Evolutionary conservation across 2,113 vertebrate species (phyloP).

Genomic region (Nerophis ophidion): DNA sequence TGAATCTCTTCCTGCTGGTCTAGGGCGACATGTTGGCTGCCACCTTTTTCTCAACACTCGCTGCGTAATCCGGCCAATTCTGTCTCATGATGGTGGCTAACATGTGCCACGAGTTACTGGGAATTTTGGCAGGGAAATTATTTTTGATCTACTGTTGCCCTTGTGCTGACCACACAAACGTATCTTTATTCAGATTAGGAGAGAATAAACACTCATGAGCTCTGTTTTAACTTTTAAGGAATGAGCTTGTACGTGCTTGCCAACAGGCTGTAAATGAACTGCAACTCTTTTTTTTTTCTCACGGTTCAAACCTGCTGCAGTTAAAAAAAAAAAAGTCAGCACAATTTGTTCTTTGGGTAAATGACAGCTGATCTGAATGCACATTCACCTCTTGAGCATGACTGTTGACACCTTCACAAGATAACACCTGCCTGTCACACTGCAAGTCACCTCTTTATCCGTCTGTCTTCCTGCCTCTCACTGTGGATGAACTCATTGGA

Average conservation of each 20-base stretch:
- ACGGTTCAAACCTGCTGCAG: background rate
- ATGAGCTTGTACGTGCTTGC: background rate
- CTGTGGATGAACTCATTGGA: constrained; percentile 1
- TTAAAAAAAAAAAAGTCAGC: background rate
- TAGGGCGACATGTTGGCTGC: constrained; percentile 56
- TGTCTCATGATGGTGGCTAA: constrained; percentile 55
- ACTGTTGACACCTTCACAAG: background rate
- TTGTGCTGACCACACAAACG: constrained; percentile 1
- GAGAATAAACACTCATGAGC: background rate
- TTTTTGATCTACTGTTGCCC: constrained; percentile 24
- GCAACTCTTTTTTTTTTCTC: background rate
- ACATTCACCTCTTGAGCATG: background rate
- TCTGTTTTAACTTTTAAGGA: background rate
- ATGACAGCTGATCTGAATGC: background rate
- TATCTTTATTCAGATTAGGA: constrained; percentile 8
- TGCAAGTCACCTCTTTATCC: background rate
- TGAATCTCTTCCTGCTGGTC: constrained; percentile 49
- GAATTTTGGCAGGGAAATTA: constrained; percentile 25
- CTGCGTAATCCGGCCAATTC: constrained; percentile 64
- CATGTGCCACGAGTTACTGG: constrained; percentile 39
- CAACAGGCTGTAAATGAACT: background rate
- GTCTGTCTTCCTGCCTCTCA: background rate
- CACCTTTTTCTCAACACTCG: constrained; percentile 52
- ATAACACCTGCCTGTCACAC: constrained; percentile 3
- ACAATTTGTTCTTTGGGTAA: background rate